A percentile compares a stretch with the other conserved stretches of the same genome.
These are phyloP conservation scores for Drosophila saltans DNA, from an alignment of 1,140 invertebrate species.

Conservation along the genomic window DNA sequence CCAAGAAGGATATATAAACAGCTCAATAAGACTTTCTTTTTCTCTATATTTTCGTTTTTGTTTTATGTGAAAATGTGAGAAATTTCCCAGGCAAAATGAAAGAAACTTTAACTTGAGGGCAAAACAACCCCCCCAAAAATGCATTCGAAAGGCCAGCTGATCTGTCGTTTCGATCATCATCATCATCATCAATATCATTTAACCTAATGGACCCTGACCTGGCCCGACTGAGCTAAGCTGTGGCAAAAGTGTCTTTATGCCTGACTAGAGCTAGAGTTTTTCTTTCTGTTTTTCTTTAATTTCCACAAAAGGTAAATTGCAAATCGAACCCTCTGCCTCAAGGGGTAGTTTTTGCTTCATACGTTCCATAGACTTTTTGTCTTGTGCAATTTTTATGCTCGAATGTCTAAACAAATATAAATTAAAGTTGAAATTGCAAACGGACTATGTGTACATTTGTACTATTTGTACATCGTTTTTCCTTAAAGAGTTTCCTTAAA, in stretches of 20 bases:
- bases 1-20: conserved; percentile 55
- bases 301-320: conserved; percentile 51
- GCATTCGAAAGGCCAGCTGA: conserved; percentile 58
- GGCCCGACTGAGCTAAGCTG: conserved; percentile 72
- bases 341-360: conserved; percentile 22
- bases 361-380: background rate
- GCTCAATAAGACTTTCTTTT: conserved; percentile 43
- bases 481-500: conserved; percentile 3
- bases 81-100: conserved; percentile 53
- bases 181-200: conserved; percentile 82
- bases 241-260: conserved; percentile 77
- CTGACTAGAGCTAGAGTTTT: conserved; percentile 45
- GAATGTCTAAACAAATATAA: conserved; percentile 77
- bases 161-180: conserved; percentile 27
- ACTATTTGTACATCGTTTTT: conserved; percentile 27
- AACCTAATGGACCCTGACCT: conserved; percentile 80
- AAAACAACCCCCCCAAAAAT: conserved; percentile 47
- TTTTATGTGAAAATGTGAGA: conserved; percentile 57
- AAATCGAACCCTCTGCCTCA: conserved; percentile 27
- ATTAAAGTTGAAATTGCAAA: conserved; percentile 55
- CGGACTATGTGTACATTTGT: conserved; percentile 36
- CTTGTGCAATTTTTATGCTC: conserved; percentile 54
- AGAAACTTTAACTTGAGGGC: conserved; percentile 11
- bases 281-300: conserved; percentile 56
- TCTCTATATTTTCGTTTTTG: conserved; percentile 6